These are phyloP conservation scores for Tipula helvola DNA, from an alignment of 2,888 invertebrate species.

Conservation along the genomic window DNA sequence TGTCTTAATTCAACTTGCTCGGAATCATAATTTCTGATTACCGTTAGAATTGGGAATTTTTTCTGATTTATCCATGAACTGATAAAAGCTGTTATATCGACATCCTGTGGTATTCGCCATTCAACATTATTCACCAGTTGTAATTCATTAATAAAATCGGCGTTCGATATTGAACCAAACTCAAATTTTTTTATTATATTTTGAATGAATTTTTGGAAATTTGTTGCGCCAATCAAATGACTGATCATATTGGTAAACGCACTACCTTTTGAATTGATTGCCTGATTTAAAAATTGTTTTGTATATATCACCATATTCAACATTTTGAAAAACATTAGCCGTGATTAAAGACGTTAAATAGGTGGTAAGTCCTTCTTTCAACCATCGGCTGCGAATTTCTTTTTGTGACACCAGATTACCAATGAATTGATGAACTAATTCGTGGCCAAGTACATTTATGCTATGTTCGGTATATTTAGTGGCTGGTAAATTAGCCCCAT, in stretches of 20 bases:
- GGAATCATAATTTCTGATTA: neutral
- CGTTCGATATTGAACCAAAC: neutral
- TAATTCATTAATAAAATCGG: neutral
- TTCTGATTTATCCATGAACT: neutral
- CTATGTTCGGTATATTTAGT: neutral
- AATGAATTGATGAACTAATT: neutral
- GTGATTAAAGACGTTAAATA: slow-evolving; percentile 38
- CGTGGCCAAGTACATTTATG: neutral
- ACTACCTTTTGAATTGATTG: neutral
- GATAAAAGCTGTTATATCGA: neutral
- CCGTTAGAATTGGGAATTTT: neutral
- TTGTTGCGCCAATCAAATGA: neutral
- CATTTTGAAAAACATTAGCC: slow-evolving; percentile 35
- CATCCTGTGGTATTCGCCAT: neutral
- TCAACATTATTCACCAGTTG: neutral
- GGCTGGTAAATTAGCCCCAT: neutral
- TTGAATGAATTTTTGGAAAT: neutral
- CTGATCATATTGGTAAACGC: neutral
- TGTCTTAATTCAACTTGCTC: neutral
- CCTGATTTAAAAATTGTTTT: neutral
- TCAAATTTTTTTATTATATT: neutral
- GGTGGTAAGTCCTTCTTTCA: neutral
- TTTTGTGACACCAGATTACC: neutral
- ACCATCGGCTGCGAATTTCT: neutral
- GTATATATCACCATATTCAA: neutral